These are phyloP conservation scores for Oreochromis grahami DNA, from an alignment of 2,797 vertebrate species.

Conservation along the genomic window DNA sequence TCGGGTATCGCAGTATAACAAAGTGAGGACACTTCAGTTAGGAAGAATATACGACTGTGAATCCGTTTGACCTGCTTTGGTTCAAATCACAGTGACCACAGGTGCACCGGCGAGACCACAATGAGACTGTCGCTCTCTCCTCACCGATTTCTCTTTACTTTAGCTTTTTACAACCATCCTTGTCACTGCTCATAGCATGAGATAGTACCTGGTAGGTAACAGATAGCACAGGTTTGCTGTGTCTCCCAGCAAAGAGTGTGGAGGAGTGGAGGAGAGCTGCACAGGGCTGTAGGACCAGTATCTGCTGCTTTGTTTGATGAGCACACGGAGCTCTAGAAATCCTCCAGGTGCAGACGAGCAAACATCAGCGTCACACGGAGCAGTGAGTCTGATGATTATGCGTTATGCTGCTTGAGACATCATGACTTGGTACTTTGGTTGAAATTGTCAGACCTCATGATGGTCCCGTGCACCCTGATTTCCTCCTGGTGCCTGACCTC, in stretches of 20 bases:
- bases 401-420: no score
- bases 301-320: background rate
- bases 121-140: rapidly evolving
- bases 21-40: background rate
- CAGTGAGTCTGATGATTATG: background rate
- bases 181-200: rapidly evolving
- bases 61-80: rapidly evolving
- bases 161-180: background rate
- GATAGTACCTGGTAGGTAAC: background rate
- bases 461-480: background rate
- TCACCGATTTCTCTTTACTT: background rate
- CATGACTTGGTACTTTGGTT: no score
- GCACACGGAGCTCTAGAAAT: no score
- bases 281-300: background rate
- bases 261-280: background rate
- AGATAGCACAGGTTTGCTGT: background rate
- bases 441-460: background rate
- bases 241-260: background rate
- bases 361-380: background rate
- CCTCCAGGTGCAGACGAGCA: no score
- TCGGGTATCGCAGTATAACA: background rate
- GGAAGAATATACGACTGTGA: background rate
- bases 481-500: background rate
- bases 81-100: background rate
- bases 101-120: background rate